These are phyloP conservation scores for Plectus sambesii DNA, from an alignment of 1,140 invertebrate species.

Conservation along the genomic window DNA sequence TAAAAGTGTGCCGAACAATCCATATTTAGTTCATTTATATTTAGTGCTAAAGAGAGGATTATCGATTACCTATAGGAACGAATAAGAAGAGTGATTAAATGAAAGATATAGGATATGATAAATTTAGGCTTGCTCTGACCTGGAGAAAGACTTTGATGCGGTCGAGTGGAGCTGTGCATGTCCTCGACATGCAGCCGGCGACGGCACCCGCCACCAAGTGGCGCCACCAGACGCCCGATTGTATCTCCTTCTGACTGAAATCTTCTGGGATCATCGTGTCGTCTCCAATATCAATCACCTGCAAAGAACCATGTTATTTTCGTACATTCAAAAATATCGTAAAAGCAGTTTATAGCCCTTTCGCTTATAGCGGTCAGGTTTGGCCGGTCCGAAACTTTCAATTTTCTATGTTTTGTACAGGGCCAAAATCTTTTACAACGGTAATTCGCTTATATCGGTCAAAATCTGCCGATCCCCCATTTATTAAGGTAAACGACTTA, in stretches of 20 bases:
- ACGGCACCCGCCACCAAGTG: conserved; percentile 89
- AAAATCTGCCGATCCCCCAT: no score
- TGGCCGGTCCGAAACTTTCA: not conserved
- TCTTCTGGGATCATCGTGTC: conserved; percentile 92
- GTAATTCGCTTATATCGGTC: no score
- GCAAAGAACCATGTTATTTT: conserved; percentile 47
- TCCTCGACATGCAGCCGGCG: conserved; percentile 86
- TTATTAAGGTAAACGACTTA: conserved; percentile 14
- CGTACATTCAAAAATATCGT: conserved; percentile 10
- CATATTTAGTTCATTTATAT: conserved; percentile 52
- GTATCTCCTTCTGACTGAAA: conserved; percentile 82
- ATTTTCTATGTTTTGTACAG: no score
- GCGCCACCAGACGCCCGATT: conserved; percentile 92
- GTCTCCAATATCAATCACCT: conserved; percentile 96
- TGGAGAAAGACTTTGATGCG: conserved; percentile 94
- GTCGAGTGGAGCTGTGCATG: conserved; percentile 91
- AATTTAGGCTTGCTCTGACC: conserved; percentile 56
- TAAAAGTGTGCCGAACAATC: not conserved
- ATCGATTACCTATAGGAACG: conserved; percentile 8
- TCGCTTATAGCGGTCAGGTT: conserved; percentile 6
- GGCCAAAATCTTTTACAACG: no score
- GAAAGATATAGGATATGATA: conserved; percentile 3
- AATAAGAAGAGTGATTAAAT: conserved; percentile 1
- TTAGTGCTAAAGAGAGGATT: conserved; percentile 51
- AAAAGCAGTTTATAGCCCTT: conserved; percentile 19